These are phyloP conservation scores for Pteropus alecto DNA, from an alignment of 2,113 vertebrate genomes.

Conservation along the genomic window DNA sequence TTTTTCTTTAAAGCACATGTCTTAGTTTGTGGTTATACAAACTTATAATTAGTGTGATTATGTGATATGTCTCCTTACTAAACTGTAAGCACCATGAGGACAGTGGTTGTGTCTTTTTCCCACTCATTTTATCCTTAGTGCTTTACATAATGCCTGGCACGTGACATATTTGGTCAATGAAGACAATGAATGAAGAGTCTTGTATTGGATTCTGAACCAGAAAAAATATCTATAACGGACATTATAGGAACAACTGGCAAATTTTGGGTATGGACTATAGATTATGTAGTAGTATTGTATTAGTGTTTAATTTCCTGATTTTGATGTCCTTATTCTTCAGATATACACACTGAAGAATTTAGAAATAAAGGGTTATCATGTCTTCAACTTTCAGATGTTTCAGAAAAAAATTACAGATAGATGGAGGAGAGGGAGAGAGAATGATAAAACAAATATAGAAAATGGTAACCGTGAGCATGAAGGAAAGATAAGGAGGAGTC, in stretches of 20 bases:
- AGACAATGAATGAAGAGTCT: not conserved
- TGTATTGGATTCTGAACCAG: not conserved
- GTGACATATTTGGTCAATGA: not conserved
- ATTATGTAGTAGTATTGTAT: not conserved
- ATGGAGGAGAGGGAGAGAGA: not conserved
- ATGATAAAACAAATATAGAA: not conserved
- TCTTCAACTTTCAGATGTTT: not conserved
- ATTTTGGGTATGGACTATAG: not conserved
- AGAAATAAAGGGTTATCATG: not conserved
- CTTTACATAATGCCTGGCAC: not conserved
- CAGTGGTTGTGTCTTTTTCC: not conserved
- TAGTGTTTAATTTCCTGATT: not conserved
- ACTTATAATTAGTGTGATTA: not conserved
- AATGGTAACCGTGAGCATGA: not conserved
- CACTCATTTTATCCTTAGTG: not conserved
- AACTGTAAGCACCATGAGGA: not conserved
- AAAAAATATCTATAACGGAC: not conserved
- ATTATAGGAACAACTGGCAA: not conserved
- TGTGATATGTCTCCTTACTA: not conserved
- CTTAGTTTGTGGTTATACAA: not conserved
- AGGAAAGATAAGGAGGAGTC: not conserved
- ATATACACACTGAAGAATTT: not conserved
- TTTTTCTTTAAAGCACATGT: not conserved
- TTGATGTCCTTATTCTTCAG: not conserved
- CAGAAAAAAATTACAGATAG: not conserved